Evolutionary conservation across 2,888 invertebrate species (phyloP), one percentile per base, ranked within the genome.

Genomic region (Ischnura elegans): DNA sequence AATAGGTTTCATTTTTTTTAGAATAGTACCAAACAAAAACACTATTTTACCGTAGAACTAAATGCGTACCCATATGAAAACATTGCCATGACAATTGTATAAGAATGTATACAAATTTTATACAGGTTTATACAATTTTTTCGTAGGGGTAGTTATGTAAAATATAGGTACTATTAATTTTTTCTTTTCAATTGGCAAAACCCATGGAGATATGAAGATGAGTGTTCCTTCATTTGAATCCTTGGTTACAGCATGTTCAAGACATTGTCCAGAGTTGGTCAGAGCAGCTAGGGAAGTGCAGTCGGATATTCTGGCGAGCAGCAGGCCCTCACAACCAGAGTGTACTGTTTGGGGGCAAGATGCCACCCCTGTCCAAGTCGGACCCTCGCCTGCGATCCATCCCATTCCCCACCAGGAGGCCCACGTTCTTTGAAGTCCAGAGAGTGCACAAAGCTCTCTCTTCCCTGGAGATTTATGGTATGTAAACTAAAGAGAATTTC

Each of bases 381-480:
- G 98, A 98, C 95, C 95, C 96, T 0, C 96, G 98, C 94, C 95
- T 98, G 16, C 96, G 98, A 94, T 97, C 97, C 42, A 96, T 99
- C 94, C 98, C 99, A 0, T 98, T 99, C 96, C 97, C 98, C 0
- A 98, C 98, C 0, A 96, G 97, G 94, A 97, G 98, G 94, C 98
- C 99, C 0, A 98, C 98, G 0, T 98, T 97, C 95, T 97, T 97
- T 93, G 98, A 99, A 96, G 97, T 98, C 0, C 97, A 97, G 95
- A 96, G 98, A 94, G 97, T 98, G 0, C 97, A 98, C 94, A 97
- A 97, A 93, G 96, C 97, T 87, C 96, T 98, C 13, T 97, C 97
- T 42, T 97, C 97, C 93, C 96, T 97, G 86, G 97, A 97, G 95
- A 96, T 98, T 61, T 98, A 98, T 95, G 97, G 98, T 98, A 95